Evolutionary conservation across 2,113 vertebrate species (phyloP), one percentile per base, ranked within the genome.

Genomic region (Callaeas wilsoni): DNA sequence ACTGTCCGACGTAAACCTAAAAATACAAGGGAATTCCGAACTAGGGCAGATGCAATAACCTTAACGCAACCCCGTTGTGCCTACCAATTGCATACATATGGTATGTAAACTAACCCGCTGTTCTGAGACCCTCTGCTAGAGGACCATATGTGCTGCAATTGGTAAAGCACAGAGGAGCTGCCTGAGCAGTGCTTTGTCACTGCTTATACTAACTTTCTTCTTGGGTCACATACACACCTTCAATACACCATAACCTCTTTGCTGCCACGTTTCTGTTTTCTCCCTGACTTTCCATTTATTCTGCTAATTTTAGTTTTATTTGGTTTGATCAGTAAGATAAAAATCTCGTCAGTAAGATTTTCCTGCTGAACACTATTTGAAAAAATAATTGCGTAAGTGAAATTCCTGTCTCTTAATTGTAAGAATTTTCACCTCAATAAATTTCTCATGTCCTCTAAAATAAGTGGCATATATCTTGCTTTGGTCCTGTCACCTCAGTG

Each of bases 1-100:
- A 88, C 73, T 93, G 56, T 87, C 81, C 73, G 27, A 94, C 52
- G 49, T 33, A 94, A 94, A 96, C 74, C 87, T 97, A 68, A 67
- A 91, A 96, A 93, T 90, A 94, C 87, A 94, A 69, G 79, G 93
- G 90, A 95, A 94, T 94, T 96, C 90, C 10, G 29, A 97, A 70
- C 82, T 47, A 93, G 90, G 93, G 80, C 70, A 97, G 94, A 76
- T 94, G 87, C 53, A 90, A 77, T 91, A 94, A 96, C 86, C 86
- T 93, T 92, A 93, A 87, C 22, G 76, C 77, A 96, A 94, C 90
- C 84, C 71, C 65, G 60, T 85, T 89, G 91, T 87, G 82, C 65
- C 91, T 89, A 84, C 91, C 93, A 90, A 79, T 89, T 94, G 85
- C 74, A 95, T 94, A 95, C 85, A 94, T 89, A 82, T 85, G 93